Conservation (phyloP, 2,888 invertebrate species). For the Stegophylla sp. region DNA sequence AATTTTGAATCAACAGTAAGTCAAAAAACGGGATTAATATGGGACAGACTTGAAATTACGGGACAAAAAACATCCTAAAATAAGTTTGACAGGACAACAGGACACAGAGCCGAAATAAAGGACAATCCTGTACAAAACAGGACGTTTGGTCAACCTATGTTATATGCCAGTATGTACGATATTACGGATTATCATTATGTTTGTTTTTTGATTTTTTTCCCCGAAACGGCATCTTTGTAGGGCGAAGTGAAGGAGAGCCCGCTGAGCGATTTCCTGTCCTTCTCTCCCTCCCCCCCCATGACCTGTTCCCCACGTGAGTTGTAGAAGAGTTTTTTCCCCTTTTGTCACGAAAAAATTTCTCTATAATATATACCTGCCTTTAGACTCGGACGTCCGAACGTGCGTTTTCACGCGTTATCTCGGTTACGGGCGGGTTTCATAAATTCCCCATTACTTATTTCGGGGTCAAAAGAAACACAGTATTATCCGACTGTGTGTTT, state of each 20-base stretch:
- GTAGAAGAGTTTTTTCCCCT: neutral
- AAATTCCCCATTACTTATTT: neutral
- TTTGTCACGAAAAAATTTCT: neutral
- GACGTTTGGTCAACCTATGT: no score
- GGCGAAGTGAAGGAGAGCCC: neutral
- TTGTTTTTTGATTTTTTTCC: neutral
- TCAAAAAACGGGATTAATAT: no score
- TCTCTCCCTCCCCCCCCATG: neutral
- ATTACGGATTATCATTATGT: no score
- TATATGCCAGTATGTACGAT: no score
- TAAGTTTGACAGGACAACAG: no score
- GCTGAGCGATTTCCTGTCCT: neutral
- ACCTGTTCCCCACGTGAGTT: neutral
- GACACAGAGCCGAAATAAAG: no score
- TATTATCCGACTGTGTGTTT: neutral
- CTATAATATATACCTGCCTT: no score
- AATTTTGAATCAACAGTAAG: no score
- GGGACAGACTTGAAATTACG: no score
- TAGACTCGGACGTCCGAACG: constrained; percentile 32
- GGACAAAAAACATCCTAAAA: no score
- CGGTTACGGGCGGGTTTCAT: neutral
- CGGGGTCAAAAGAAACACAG: neutral
- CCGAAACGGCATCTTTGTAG: neutral
- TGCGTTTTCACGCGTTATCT: constrained; percentile 34
- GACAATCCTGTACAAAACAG: no score